Evolutionary conservation across 2,888 invertebrate species (phyloP), one percentile per base, ranked within the genome.

Genomic region (Stegana nigrithorax): DNA sequence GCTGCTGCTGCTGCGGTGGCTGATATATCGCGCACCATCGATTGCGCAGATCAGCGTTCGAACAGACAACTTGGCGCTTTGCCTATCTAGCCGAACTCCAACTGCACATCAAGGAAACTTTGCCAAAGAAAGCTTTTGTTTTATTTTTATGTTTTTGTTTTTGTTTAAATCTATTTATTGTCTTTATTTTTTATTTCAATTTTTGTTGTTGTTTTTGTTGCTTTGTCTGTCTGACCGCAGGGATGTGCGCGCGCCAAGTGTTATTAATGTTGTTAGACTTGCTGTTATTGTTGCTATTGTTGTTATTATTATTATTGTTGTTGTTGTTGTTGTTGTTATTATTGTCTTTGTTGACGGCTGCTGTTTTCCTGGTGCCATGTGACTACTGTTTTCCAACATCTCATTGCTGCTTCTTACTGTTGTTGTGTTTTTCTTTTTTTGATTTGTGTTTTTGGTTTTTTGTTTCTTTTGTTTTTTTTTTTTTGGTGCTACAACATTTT

Each of bases 11-110:
- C 75, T 76, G 73, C 78, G 65, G 69, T 80, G 72, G 76, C 78
- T 80, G 51, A 14, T 80, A 75, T 78, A 80, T 76, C 80, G 66
- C 66, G 67, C 66, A 76, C 72, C 77, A 80, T 80, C 80, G 78
- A 78, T 67, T 32, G 32, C 2, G 32, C 5, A n/a, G n/a, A n/a
- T n/a, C n/a, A n/a, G 75, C 80, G 77, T 32, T 78, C 77, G 73
- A 25, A 39, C 50, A 59, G 75, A 75, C 81, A 80, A 74, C 73
- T 68, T 78, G 75, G 75, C 79, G 81, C 79, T 76, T 67, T 70
- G 53, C 63, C 21, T 21, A 17, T 51, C 17, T 51, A 51, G 27
- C 26, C 29, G 10, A 27, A n/a, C 60, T 60, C 60, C 45, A 65
- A 66, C 72, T 66, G 69, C 72, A 65, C 66, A 69, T 63, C 70